Percentiles rank a stretch among this genome's conserved stretches.
phyloP scores from a whole-genome alignment of 2,888 invertebrate species.

The Crocallis elinguaria region DNA sequence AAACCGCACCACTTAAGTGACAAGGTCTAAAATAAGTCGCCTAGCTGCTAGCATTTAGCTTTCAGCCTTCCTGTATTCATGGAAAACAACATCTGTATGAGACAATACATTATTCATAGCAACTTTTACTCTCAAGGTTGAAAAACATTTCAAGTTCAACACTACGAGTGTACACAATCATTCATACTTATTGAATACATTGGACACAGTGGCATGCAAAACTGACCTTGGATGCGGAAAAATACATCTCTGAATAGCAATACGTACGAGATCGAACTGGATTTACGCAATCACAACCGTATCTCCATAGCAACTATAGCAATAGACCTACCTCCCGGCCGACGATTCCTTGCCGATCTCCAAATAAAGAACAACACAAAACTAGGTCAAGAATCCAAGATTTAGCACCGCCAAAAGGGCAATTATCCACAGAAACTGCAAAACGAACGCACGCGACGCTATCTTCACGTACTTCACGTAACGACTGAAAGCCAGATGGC shows the following conservation, averaged over 20 bases:
- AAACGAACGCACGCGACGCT: conserved; percentile 38
- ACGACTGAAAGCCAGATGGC: conserved; percentile 66
- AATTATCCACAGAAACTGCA: conserved; percentile 39
- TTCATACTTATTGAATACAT: conserved; percentile 1
- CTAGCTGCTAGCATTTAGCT: background rate
- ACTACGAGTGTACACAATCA: conserved; percentile 8
- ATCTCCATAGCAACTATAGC: conserved; percentile 65
- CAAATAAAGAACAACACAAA: conserved; percentile 58
- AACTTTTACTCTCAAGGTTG: conserved; percentile 13
- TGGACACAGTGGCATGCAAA: background rate
- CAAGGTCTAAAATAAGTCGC: conserved; percentile 2
- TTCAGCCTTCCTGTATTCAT: conserved; percentile 8
- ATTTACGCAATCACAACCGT: conserved; percentile 50
- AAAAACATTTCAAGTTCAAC: conserved; percentile 23
- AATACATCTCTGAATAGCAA: conserved; percentile 47
- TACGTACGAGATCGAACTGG: conserved; percentile 36
- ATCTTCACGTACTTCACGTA: conserved; percentile 46
- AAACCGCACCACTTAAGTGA: background rate
- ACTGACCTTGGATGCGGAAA: conserved; percentile 56
- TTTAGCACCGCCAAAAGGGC: conserved; percentile 47
- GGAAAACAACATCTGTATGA: conserved; percentile 5
- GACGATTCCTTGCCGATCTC: conserved; percentile 54
- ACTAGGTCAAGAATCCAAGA: conserved; percentile 73
- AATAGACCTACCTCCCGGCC: conserved; percentile 59
- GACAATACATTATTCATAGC: conserved; percentile 19